Conservation (phyloP, 2,113 vertebrate genomes). For the human (Homo sapiens) region DNA sequence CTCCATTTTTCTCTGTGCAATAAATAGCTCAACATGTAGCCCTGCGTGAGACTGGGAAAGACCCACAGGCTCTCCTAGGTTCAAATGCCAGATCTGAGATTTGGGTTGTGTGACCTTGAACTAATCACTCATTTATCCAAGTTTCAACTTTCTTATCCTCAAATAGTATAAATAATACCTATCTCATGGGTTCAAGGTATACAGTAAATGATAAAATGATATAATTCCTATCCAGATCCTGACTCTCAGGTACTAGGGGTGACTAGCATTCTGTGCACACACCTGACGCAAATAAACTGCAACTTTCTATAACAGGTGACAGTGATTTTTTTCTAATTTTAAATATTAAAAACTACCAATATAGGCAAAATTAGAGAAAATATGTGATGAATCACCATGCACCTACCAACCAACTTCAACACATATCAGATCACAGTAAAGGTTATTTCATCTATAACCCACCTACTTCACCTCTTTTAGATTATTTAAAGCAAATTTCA, state of each 20-base stretch:
- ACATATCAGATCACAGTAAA: not conserved
- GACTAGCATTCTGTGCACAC: not conserved
- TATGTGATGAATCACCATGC: not conserved
- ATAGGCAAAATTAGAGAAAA: not conserved
- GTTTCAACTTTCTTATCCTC: not conserved
- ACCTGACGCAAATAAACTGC: not conserved
- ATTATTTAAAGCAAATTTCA: not conserved
- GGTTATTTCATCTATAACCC: not conserved
- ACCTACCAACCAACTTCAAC: not conserved
- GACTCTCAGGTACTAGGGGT: not conserved
- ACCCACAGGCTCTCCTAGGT: not conserved
- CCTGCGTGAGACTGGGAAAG: not conserved
- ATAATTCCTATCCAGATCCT: not conserved
- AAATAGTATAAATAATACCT: not conserved
- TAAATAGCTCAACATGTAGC: not conserved
- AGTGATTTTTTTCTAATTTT: not conserved
- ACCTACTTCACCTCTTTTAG: not conserved
- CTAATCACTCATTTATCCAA: not conserved
- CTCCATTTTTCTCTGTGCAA: not conserved
- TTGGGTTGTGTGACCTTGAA: not conserved
- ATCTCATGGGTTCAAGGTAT: not conserved
- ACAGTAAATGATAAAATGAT: not conserved
- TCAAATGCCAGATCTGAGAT: not conserved
- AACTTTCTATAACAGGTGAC: not conserved
- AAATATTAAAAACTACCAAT: not conserved